Evolutionary conservation across 2,888 invertebrate genomes (phyloP), one percentile per base, ranked within the genome.

Genomic region (Sarcophaga caerulescens): DNA sequence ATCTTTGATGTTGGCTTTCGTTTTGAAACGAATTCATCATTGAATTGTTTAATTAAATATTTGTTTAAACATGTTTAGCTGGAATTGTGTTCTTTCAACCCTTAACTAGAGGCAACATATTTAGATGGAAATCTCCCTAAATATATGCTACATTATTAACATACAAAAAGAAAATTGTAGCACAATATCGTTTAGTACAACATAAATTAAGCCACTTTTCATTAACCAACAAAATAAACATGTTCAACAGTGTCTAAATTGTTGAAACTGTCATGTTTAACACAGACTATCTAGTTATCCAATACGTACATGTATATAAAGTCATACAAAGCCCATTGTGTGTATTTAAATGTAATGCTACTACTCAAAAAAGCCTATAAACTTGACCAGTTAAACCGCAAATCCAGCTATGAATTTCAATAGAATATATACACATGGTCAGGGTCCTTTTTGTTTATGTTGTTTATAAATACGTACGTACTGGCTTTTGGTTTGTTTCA

Each of bases 331-430:
- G 1, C 60, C 60, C 60, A 10, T 21, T 60, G 21, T 60, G 4
- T 57, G 19, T n/a, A 19, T 60, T 17, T 60, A 60, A 52, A 52
- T 52, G 52, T 60, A n/a, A 17, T 21, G 10, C 17, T 19, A 8
- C 14, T 60, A 19, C 21, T 44, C 52, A 69, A 65, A 82, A 52
- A 71, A 70, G 83, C 59, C 71, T 45, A 81, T 84, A 81, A 86
- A 86, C 80, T 83, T 85, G 83, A 77, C 83, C 74, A 84, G 47
- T 75, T 70, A 45, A 75, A 81, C 83, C 86, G 73, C 85, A 83
- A 81, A 85, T 75, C 77, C 77, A 71, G 25, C 76, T 76, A 82
- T 82, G 85, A 73, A 79, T 85, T 73, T 76, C 35, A 59, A 70
- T 70, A 35, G 74, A 59, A 69, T 59, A 82, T 57, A 21, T 19